Evolutionary conservation across 2,888 invertebrate genomes (phyloP).

Genomic region (Pristionchus fissidentatus): DNA sequence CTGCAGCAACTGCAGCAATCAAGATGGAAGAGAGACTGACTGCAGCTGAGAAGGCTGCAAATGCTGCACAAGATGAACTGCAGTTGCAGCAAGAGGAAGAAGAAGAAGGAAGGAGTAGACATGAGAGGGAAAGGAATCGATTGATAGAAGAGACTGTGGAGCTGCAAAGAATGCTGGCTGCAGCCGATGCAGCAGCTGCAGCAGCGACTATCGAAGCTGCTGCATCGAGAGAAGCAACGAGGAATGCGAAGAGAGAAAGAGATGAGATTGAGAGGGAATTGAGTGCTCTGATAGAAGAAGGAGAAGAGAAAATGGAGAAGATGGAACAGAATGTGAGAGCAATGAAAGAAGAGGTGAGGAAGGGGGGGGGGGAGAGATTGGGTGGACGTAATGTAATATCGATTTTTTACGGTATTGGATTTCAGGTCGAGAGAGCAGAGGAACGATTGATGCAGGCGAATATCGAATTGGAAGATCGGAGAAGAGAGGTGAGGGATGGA

Average conservation of each 20-base stretch:
- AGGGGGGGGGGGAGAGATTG: neutral
- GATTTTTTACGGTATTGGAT: neutral
- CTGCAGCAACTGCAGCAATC: constrained; percentile 4
- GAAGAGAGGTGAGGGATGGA: neutral
- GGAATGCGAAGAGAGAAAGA: constrained; percentile 8
- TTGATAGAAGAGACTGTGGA: constrained; percentile 24
- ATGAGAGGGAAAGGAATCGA: neutral
- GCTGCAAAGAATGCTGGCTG: constrained; percentile 20
- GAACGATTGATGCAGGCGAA: neutral
- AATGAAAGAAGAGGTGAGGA: neutral
- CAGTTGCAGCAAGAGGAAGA: neutral
- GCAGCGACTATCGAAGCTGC: neutral
- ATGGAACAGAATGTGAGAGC: constrained; percentile 6
- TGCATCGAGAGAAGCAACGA: constrained; percentile 15
- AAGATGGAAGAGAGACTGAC: constrained; percentile 1
- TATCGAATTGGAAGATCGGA: neutral
- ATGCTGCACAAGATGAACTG: neutral
- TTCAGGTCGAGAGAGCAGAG: neutral
- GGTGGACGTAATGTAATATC: neutral
- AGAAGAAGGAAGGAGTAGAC: neutral
- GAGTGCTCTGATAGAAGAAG: constrained; percentile 17
- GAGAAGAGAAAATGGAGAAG: constrained; percentile 16
- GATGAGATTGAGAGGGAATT: neutral
- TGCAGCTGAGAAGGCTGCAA: constrained; percentile 1
- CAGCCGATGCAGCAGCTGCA: constrained; percentile 36